These are phyloP conservation scores for Zosterops japonicus DNA, from an alignment of 2,113 vertebrate species.

Conservation along the genomic window DNA sequence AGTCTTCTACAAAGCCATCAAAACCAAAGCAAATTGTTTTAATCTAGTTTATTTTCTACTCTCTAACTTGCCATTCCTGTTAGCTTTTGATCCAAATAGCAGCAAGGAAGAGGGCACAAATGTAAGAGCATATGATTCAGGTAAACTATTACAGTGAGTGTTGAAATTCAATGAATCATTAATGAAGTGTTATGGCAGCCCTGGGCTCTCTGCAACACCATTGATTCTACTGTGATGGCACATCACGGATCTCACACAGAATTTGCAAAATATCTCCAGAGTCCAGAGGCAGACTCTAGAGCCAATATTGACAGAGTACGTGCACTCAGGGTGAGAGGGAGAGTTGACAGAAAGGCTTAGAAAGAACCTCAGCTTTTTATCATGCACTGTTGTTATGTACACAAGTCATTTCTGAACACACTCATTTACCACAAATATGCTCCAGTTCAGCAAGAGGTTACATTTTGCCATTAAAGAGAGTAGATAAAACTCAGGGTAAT, in stretches of 20 bases:
- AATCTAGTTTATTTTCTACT: neutral
- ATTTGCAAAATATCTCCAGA: neutral
- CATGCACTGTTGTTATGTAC: neutral
- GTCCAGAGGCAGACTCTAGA: neutral
- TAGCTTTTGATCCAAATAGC: neutral
- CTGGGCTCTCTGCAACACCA: neutral
- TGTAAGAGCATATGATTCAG: neutral
- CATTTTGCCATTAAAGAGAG: neutral
- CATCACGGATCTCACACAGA: neutral
- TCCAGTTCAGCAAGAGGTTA: neutral
- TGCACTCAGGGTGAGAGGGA: neutral
- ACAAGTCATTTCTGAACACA: neutral
- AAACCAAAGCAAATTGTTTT: neutral
- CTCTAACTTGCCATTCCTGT: neutral
- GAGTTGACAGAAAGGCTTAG: neutral
- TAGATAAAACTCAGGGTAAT: neutral
- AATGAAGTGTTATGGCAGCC: neutral
- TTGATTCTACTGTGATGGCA: neutral
- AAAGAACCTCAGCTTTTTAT: neutral
- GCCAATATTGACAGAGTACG: conserved; percentile 5
- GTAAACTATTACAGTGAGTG: neutral
- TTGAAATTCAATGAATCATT: conserved; percentile 3
- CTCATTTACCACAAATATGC: neutral
- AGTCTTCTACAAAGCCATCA: neutral
- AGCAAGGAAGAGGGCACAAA: neutral